These are phyloP conservation scores for Heterotilapia buettikoferi DNA, from an alignment of 2,113 vertebrate species.

Conservation along the genomic window DNA sequence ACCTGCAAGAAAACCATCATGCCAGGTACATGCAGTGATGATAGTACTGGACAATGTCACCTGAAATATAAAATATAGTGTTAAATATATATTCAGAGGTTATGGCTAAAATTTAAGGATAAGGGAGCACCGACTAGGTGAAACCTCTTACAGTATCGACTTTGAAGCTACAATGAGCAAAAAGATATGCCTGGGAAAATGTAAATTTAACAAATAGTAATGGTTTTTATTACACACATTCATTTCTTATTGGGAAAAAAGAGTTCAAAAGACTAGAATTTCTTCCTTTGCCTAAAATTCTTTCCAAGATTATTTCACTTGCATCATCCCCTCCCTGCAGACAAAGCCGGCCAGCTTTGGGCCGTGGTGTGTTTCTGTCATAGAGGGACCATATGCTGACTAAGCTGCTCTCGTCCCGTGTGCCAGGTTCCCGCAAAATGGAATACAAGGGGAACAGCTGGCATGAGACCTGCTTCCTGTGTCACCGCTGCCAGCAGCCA, in stretches of 20 bases:
- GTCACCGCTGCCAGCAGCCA: constrained; percentile 90
- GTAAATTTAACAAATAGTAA: background rate
- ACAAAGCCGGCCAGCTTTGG: constrained; percentile 18
- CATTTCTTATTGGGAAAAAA: background rate
- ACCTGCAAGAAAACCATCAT: constrained; percentile 94
- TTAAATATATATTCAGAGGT: background rate
- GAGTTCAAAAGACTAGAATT: background rate
- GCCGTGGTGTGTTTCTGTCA: constrained; percentile 12
- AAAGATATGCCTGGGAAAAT: background rate
- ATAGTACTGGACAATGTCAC: background rate
- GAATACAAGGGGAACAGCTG: constrained; percentile 97
- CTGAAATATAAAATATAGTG: background rate
- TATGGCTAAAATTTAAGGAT: background rate
- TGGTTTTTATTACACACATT: background rate
- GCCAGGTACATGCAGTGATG: constrained; percentile 78
- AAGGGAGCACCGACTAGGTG: background rate
- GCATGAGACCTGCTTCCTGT: constrained; percentile 98
- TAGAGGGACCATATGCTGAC: constrained; percentile 52
- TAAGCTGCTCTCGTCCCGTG: constrained; percentile 36
- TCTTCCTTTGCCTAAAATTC: background rate
- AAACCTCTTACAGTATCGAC: background rate
- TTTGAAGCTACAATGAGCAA: background rate
- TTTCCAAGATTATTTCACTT: background rate
- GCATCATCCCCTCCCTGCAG: background rate
- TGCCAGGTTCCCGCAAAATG: constrained; percentile 94